Percentiles rank a stretch among this genome's conserved stretches.
phyloP scores from a whole-genome alignment of 1,140 invertebrate genomes.

The Phthorimaea operculella region DNA sequence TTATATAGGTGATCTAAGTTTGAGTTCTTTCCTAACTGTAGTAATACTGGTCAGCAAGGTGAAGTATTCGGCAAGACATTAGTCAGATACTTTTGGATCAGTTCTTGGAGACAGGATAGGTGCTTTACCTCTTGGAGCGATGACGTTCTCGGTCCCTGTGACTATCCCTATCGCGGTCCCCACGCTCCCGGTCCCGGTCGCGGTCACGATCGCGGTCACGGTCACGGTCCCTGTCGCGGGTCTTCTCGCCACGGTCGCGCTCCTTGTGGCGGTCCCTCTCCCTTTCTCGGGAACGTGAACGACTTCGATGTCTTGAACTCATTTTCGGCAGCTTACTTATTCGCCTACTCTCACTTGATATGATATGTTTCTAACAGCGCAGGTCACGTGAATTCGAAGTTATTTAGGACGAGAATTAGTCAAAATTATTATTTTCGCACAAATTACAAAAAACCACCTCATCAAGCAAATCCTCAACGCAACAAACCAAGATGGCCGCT shows the following conservation, averaged over 20 bases:
- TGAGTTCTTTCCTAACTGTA: not conserved
- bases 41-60: not conserved
- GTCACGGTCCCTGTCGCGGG: constrained; percentile 32
- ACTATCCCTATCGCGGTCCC: constrained; percentile 55
- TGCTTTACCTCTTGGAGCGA: constrained; percentile 53
- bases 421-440: too few species aligned
- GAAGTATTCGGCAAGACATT: not conserved
- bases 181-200: constrained; percentile 19
- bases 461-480: too few species aligned
- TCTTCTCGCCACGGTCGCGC: constrained; percentile 44
- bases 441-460: too few species aligned
- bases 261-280: constrained; percentile 38
- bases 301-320: constrained; percentile 57
- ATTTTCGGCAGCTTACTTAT: constrained; percentile 18
- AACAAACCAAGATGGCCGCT: too few species aligned
- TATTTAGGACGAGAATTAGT: too few species aligned
- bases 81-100: not conserved
- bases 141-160: constrained; percentile 31
- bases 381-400: too few species aligned
- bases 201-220: constrained; percentile 61
- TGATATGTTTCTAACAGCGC: too few species aligned
- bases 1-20: not conserved
- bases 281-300: constrained; percentile 30
- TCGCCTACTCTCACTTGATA: too few species aligned
- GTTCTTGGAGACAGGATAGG: not conserved